Evolutionary conservation across 2,797 vertebrate species (phyloP).

Genomic region (Myotis daubentonii): DNA sequence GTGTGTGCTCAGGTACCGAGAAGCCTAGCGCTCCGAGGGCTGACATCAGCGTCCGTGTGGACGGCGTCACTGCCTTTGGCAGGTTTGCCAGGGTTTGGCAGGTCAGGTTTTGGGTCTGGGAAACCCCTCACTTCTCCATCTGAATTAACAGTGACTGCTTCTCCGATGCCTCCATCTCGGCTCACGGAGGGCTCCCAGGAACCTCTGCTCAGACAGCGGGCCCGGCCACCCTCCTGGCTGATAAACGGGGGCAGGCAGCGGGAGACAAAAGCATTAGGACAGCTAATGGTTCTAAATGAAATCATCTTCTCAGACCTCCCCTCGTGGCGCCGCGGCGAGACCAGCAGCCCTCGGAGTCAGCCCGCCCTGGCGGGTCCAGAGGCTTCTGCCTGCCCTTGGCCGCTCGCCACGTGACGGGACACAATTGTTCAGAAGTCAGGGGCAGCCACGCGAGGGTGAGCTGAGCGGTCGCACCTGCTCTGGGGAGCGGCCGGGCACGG

Average conservation of each 20-base stretch:
- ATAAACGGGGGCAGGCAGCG: neutral
- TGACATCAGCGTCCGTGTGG: neutral
- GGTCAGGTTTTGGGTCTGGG: neutral
- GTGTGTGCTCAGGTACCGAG: neutral
- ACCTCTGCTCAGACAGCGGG: neutral
- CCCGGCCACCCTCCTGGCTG: neutral
- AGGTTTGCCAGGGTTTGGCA: neutral
- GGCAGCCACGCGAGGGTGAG: neutral
- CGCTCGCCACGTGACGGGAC: accelerated
- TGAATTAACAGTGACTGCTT: neutral
- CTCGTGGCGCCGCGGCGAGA: neutral
- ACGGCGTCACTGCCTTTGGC: accelerated
- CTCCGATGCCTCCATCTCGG: neutral
- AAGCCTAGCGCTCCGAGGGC: neutral
- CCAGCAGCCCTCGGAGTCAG: neutral
- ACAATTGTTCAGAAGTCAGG: slow-evolving; percentile 7
- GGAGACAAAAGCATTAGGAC: neutral
- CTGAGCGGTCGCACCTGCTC: neutral
- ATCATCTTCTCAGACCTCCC: slow-evolving; percentile 24
- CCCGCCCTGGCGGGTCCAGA: slow-evolving; percentile 1
- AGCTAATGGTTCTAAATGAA: slow-evolving; percentile 47
- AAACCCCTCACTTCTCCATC: neutral
- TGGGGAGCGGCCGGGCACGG: accelerated
- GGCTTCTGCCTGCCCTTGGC: neutral
- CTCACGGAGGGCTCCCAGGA: neutral